Conservation (phyloP, 2,888 invertebrate species). For the Hydraecia micacea region DNA sequence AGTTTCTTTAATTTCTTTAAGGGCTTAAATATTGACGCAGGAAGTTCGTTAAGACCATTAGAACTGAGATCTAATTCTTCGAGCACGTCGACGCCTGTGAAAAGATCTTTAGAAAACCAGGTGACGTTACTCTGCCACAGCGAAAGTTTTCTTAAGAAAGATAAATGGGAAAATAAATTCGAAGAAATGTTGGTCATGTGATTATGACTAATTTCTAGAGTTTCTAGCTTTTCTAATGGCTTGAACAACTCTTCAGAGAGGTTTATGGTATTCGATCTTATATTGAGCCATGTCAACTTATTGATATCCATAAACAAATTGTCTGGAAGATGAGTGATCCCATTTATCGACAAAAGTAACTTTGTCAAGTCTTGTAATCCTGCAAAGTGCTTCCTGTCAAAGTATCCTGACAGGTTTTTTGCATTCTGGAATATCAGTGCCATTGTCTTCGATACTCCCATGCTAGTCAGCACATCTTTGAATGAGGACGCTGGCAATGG, state of each 20-base stretch:
- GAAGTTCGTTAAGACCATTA: constrained; percentile 91
- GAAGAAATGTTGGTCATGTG: constrained; percentile 91
- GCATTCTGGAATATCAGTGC: constrained; percentile 89
- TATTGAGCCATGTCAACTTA: constrained; percentile 91
- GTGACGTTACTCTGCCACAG: constrained; percentile 93
- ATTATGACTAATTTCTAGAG: constrained; percentile 92
- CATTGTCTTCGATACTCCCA: constrained; percentile 88
- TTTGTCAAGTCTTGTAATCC: constrained; percentile 89
- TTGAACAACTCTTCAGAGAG: constrained; percentile 90
- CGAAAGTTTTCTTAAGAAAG: constrained; percentile 91
- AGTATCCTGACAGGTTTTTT: constrained; percentile 88
- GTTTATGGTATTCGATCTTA: constrained; percentile 91
- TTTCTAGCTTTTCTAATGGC: constrained; percentile 89
- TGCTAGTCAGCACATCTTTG: constrained; percentile 83
- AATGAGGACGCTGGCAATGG: constrained; percentile 89
- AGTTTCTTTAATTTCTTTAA: constrained; percentile 91
- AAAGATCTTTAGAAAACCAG: constrained; percentile 91
- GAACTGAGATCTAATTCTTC: constrained; percentile 92
- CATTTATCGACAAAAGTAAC: constrained; percentile 91
- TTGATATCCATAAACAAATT: constrained; percentile 91
- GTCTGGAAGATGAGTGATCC: constrained; percentile 90
- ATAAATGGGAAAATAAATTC: constrained; percentile 91
- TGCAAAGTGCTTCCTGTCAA: constrained; percentile 90
- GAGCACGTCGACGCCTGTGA: constrained; percentile 91
- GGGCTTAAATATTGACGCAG: constrained; percentile 91